Base-by-base conservation (phyloP, 23 tunicate species). In the Trididemnum clinides region DNA sequence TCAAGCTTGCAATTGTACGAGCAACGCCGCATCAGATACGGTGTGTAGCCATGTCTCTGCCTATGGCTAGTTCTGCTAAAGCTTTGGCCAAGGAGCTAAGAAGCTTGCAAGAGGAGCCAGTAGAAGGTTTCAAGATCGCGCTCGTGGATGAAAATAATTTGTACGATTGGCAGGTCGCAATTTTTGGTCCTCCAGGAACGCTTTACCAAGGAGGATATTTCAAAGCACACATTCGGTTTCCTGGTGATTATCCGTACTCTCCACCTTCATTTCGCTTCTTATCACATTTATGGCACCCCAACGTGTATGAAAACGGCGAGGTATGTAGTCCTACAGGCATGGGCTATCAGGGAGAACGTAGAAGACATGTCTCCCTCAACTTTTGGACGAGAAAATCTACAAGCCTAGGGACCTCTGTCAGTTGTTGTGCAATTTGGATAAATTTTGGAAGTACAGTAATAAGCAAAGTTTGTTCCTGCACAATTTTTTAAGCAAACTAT, bases 171-270 rank as follows among this genome's bases (percentile, higher is more conserved):
- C 99, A 96, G 30, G 96, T 96, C 19, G 99, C 94, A 49, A 91
- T 96, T 33, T 96, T 96, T 72, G 99, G 99, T 0, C 99, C 99
- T 1, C 99, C 99, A 18, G 97, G 99, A 31, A 96, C 99, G 5
- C 72, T 88, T 2, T 96, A 91, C 54, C 90, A 96, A 88, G 99
- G 99, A 59, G 99, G 99, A 5, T 96, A 96, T 64, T 96, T 96
- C 72, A 96, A 96, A 86, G 99, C 99, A 31, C 95, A 88, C 33
- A 86, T 96, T 34, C 88, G 99, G 26, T 96, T 96, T 81, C 99
- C 99, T 20, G 99, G 99, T 20, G 96, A 96, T 69, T 96, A 96
- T 49, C 99, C 99, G 7, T 96, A 90, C 64, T 91, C 96, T 0
- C 96, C 99, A 19, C 99, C 99, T 12, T 92, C 96, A 19, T 96